These are phyloP conservation scores for Pitta sordida DNA, from an alignment of 2,113 vertebrate genomes.

Conservation along the genomic window DNA sequence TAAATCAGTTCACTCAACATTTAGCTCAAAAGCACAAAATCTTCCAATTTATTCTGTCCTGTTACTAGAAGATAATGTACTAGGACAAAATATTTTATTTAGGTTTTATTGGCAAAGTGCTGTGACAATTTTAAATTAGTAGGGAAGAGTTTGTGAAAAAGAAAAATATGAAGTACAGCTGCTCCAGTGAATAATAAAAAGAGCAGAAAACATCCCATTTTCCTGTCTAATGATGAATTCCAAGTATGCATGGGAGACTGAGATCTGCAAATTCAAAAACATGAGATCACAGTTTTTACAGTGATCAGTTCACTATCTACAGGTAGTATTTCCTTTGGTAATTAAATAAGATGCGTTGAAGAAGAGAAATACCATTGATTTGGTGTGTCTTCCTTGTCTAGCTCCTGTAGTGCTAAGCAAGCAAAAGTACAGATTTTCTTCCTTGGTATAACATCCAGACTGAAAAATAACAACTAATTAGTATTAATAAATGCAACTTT, in stretches of 20 bases:
- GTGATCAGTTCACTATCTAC: neutral
- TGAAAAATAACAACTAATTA: neutral
- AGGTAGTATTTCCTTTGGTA: neutral
- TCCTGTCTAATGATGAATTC: neutral
- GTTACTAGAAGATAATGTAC: neutral
- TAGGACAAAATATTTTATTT: neutral
- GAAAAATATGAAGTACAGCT: neutral
- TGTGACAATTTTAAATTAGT: neutral
- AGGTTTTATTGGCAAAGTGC: neutral
- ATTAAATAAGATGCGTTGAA: neutral
- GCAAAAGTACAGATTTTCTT: neutral
- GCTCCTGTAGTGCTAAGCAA: neutral
- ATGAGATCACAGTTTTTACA: neutral
- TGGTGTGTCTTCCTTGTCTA: neutral
- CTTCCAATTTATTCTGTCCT: neutral
- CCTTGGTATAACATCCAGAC: neutral
- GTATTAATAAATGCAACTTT: neutral
- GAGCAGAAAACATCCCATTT: too few species aligned
- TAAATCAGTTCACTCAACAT: fast-evolving
- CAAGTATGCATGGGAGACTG: neutral
- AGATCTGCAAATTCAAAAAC: neutral
- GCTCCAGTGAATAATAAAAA: neutral
- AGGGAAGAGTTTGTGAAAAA: neutral
- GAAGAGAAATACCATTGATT: neutral
- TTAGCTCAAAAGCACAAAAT: neutral